Evolutionary conservation across 2,797 vertebrate genomes (phyloP), one percentile per base, ranked within the genome.

Genomic region (Premnoplex brunnescens): DNA sequence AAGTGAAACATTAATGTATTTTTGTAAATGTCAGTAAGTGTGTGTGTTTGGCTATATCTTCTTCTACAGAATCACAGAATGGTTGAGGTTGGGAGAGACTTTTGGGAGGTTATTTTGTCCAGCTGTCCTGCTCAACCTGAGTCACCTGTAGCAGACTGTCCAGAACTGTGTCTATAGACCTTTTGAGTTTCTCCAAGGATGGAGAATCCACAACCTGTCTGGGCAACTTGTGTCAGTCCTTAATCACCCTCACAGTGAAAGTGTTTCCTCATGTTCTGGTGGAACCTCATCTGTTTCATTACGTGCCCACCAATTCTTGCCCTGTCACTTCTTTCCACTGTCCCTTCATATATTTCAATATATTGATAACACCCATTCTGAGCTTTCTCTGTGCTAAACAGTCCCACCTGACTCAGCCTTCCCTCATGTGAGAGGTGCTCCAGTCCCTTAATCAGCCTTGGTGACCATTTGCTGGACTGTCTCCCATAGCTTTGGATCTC

Each of bases 1-100:
- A 72, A 62, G 36, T 43, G 69, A 89, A 55, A 14, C 22, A 39
- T 12, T 59, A n/a, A 59, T 51, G 12, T 63, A 13, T 49, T 92
- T 88, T 86, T 51, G 27, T 67, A 92, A 91, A 69, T 88, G 32
- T 77, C 44, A 51, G 7, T 60, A 85, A 55, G n/a, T 21, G 18
- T 43, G 26, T 56, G 16, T 63, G 41, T 46, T 81, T 77, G 46
- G 32, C 51, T 79, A 1, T 90, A 6, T 73, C 46, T 64, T 73
- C 46, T 64, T 88, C 58, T 24, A 46, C 20, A 28, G 12, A 58
- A 67, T 77, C 15, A 12, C 18, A 27, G 46, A 55, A 36, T 48
- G 32, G 27, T 13, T 67, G 60, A 86, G 51, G 10, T 60, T 84
- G 46, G 41, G 84, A 84, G 15, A 55, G 37, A 68, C 19, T 11